These are phyloP conservation scores for Oreortyx pictus DNA, from an alignment of 2,797 vertebrate species.

Conservation along the genomic window DNA sequence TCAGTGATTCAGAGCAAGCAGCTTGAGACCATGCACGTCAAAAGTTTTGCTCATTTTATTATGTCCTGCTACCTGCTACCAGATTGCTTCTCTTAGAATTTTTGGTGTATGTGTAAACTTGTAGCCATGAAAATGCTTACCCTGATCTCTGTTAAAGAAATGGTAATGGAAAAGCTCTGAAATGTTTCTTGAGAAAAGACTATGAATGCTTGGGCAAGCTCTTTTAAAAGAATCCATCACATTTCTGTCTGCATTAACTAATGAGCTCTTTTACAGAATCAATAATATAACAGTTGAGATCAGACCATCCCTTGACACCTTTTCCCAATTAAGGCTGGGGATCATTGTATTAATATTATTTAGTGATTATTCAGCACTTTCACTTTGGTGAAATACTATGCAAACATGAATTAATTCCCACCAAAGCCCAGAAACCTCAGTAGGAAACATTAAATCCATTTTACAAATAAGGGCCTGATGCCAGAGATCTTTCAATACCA, in stretches of 20 bases:
- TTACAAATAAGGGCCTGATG: conserved; percentile 43
- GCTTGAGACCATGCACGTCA: not conserved
- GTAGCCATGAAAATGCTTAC: not conserved
- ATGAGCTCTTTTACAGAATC: conserved; percentile 36
- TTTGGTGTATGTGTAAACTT: not conserved
- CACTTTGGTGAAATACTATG: not conserved
- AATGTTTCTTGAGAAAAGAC: not conserved
- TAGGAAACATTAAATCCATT: conserved; percentile 25
- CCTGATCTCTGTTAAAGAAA: not conserved
- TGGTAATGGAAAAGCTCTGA: not conserved
- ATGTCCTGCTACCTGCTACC: not conserved
- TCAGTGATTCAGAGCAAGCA: not conserved
- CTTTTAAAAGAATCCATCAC: not conserved
- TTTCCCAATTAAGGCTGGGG: conserved; percentile 33
- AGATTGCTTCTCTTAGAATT: not conserved
- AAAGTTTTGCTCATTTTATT: not conserved
- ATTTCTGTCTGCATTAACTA: conserved; percentile 21
- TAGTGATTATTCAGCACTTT: conserved; percentile 48
- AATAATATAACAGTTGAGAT: conserved; percentile 19
- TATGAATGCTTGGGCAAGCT: not conserved
- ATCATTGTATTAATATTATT: conserved; percentile 45
- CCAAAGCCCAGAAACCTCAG: not conserved
- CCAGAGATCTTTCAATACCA: conserved; percentile 4
- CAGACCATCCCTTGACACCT: conserved; percentile 20
- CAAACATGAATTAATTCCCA: conserved; percentile 57